Evolutionary conservation across 2,888 invertebrate genomes (phyloP).

Genomic region (Brachynemurus nebulosus): DNA sequence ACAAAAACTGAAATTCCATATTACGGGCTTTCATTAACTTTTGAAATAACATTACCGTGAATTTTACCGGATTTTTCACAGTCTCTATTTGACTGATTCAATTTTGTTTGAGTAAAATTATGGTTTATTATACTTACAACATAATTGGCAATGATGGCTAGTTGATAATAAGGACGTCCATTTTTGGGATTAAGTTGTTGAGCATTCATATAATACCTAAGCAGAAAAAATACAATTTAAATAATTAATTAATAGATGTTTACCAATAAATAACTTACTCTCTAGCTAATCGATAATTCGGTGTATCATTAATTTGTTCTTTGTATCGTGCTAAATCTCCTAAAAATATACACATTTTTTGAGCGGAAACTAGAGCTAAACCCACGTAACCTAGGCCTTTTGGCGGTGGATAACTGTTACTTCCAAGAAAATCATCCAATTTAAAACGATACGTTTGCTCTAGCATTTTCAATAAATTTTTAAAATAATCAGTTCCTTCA

Average conservation of each 20-base stretch:
- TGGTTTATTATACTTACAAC: too few relatives aligned
- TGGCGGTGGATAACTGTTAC: conserved; percentile 41
- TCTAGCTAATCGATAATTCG: conserved; percentile 65
- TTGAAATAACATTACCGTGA: too few relatives aligned
- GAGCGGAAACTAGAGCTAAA: conserved; percentile 69
- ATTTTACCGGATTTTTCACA: too few relatives aligned
- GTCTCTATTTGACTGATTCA: too few relatives aligned
- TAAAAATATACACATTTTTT: conserved; percentile 76
- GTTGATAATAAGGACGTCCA: conserved; percentile 88
- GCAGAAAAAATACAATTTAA: conserved; percentile 18
- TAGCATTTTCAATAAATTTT: conserved; percentile 53
- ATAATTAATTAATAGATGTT: conserved; percentile 6
- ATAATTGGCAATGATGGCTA: conserved; percentile 78
- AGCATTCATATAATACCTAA: conserved; percentile 80
- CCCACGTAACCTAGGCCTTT: conserved; percentile 53
- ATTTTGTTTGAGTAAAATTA: too few relatives aligned
- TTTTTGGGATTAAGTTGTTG: conserved; percentile 89
- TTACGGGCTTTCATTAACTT: too few relatives aligned
- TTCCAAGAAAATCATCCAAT: conserved; percentile 45
- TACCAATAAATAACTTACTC: conserved; percentile 36
- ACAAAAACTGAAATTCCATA: too few relatives aligned
- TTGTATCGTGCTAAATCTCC: conserved; percentile 89
- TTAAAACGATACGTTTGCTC: conserved; percentile 65
- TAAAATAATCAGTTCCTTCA: conserved; percentile 67
- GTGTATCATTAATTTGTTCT: conserved; percentile 67